A percentile compares a stretch with the other conserved stretches of the same genome.
Evolutionary conservation across 2,888 invertebrate genomes (phyloP).

Genomic region (Hemicrepidius hirtus): DNA sequence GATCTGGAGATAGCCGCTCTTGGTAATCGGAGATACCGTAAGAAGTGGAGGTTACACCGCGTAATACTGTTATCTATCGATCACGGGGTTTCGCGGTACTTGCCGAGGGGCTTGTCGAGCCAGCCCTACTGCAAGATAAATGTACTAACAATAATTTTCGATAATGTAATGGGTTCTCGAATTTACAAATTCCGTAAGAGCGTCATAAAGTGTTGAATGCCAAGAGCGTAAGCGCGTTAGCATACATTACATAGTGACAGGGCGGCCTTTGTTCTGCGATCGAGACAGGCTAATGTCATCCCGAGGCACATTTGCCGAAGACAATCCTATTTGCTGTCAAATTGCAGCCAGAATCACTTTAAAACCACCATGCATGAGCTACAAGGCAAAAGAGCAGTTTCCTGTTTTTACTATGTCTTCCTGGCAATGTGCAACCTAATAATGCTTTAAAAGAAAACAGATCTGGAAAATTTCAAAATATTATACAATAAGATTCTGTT

Average conservation of each 20-base stretch:
- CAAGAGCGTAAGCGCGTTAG: constrained; percentile 70
- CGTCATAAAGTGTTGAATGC: constrained; percentile 68
- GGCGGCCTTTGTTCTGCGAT: constrained; percentile 70
- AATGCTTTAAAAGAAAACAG: no score
- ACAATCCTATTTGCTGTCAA: constrained; percentile 72
- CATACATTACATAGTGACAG: constrained; percentile 72
- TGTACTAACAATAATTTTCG: constrained; percentile 51
- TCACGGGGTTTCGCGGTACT: constrained; percentile 41
- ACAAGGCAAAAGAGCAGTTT: background rate
- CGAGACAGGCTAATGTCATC: constrained; percentile 71
- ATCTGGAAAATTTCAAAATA: no score
- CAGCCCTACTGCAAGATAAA: constrained; percentile 42
- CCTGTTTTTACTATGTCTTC: background rate
- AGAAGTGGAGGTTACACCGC: constrained; percentile 30
- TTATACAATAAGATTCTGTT: no score
- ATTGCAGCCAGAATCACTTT: constrained; percentile 69
- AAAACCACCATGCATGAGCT: constrained; percentile 56
- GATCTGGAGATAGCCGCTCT: constrained; percentile 39
- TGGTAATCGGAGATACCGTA: constrained; percentile 35
- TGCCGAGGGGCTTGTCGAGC: constrained; percentile 39
- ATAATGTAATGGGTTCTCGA: constrained; percentile 49
- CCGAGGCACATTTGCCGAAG: constrained; percentile 70
- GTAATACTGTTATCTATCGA: constrained; percentile 42
- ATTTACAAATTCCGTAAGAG: constrained; percentile 61
- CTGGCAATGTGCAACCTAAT: background rate